Base-by-base conservation (phyloP, 2,113 vertebrate species). In the Psephotus haematonotus region DNA sequence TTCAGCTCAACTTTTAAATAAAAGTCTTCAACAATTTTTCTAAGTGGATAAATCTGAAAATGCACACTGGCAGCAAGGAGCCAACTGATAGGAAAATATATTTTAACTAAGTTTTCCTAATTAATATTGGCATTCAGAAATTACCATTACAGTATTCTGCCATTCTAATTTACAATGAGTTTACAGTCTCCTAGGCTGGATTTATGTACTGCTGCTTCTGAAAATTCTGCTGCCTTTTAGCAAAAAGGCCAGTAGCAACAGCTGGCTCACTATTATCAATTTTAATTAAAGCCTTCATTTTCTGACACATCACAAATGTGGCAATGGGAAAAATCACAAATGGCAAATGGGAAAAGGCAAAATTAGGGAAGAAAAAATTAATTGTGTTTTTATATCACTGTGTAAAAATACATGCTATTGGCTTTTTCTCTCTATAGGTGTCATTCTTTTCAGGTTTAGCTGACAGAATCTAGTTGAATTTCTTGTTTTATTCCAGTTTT, bases 91-190 rank as follows among this genome's bases (percentile, higher is more conserved):
- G 37, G 46, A 63, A 90, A 82, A 91, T 35, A 27, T 14, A 59
- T 78, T 86, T 86, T 35, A 85, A 95, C 67, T 80, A 44, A 31
- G 22, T 59, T 80, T 83, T 77, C 37, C 33, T 91, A 94, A 96
- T 92, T 86, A 86, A 91, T 80, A 92, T 43, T 92, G 92, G 33
- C 92, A 90, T 77, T 59, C 68, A 50, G 60, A 92, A 93, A 92
- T 88, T 86, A 50, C 20, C 29, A 65, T 86, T 90, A 63, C 6
- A 11, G 31, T 13, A 70, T 59, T 63, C 24, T 90, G 68, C 28
- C 50, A 60, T 43, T 90, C 79, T 67, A 77, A 78, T 69, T 91
- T 71, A 50, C 35, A 19, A 62, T 2, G 29, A 55, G 57, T 65
- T 64, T 87, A 15, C 27, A 52, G 18, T 59, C 4, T 90, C 16